phyloP scores from a whole-genome alignment of 64 coral and sea anemone genomes.

The Trachythela sp. region DNA sequence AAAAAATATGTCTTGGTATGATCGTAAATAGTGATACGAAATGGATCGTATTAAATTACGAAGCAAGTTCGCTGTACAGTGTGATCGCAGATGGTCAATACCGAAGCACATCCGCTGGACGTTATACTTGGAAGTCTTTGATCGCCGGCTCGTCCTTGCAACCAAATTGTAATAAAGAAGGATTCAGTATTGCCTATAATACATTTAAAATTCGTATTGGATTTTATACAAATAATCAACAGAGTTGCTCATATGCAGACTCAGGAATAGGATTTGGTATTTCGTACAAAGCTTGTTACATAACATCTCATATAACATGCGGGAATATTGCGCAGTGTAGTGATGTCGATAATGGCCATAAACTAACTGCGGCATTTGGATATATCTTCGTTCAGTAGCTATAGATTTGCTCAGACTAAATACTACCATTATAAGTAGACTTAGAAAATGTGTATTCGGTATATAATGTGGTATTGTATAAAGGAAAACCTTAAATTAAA shows the following conservation, averaged over 20 bases:
- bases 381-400: background rate
- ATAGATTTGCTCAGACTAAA: too few relatives aligned
- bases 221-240: background rate
- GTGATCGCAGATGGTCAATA: constrained; percentile 16
- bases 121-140: constrained; percentile 23
- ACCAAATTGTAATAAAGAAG: background rate
- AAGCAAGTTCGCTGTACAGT: too few relatives aligned
- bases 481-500: too few relatives aligned
- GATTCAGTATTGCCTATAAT: background rate
- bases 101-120: background rate
- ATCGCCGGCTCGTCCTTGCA: background rate
- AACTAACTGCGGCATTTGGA: too few relatives aligned
- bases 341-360: background rate
- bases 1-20: too few relatives aligned
- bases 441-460: too few relatives aligned
- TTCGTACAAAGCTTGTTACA: background rate
- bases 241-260: background rate
- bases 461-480: too few relatives aligned
- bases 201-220: background rate
- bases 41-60: too few relatives aligned
- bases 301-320: background rate
- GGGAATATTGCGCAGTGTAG: background rate
- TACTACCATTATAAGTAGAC: too few relatives aligned
- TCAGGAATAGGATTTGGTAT: constrained; percentile 1
- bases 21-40: too few relatives aligned